Base-by-base conservation (phyloP, 2,113 vertebrate genomes). In the Aplodontia rufa region DNA sequence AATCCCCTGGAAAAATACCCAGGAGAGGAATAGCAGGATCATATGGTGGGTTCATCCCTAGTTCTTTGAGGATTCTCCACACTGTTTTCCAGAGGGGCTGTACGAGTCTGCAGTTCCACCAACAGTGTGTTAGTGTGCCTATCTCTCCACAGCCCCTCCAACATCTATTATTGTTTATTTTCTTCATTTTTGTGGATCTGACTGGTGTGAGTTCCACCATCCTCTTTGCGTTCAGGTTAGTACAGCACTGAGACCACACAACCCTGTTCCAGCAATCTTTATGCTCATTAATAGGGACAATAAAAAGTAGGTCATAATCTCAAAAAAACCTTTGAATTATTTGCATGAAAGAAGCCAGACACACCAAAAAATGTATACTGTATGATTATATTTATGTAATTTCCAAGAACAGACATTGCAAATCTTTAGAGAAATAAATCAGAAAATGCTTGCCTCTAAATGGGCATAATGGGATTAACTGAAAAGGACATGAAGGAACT, bases 291-390 rank as follows among this genome's bases (percentile, higher is more conserved):
- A 32, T 45, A 78, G 42, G n/a, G 35, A 82, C n/a, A 94, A 69
- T 72, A 37, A 30, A 96, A 82, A 93, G 42, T 8, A 82, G 22
- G 51, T 90, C 13, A 51, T 1, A 72, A 30, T 60, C 20, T 87
- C 24, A 86, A 83, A 82, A 83, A 82, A 82, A 55, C 6, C 55
- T 95, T 80, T 64, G 7, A 60, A 80, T 87, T 86, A 95, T 79
- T 91, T 96, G 12, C 22, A 64, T 68, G 45, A 83, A 92, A 78
- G 53, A 94, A 82, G 35, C 12, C 64, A 95, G 60, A 45, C 16
- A 66, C 6, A 76, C 55, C 60, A n/a, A 81, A 86, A 95, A 96
- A 76, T 78, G 28, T 11, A 40, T 53, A 51, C 4, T 69, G 8
- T 53, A 32, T 85, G 26, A 74, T 68, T 93, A 35, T 28, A 71